Percentiles rank a stretch among this genome's conserved stretches.
These are phyloP conservation scores for Holacanthella duospinosa DNA, from an alignment of 2,888 invertebrate species.

Conservation along the genomic window DNA sequence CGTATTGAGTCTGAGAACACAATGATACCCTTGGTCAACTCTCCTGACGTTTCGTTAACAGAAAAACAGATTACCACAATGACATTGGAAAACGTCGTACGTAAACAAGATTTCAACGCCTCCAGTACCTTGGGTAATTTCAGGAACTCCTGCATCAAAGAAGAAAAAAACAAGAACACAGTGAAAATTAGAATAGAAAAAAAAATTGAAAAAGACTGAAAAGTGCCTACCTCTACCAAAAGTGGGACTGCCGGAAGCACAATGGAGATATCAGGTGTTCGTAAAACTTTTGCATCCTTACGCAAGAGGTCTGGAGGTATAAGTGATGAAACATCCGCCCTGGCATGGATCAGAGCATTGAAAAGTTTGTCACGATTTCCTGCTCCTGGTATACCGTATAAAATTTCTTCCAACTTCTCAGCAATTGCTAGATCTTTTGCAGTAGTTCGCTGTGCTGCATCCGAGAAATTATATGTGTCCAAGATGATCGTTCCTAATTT, in stretches of 20 bases:
- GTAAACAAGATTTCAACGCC: slow-evolving; percentile 28
- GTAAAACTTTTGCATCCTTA: slow-evolving; percentile 62
- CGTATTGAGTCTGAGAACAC: slow-evolving; percentile 36
- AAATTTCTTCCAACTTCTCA: slow-evolving; percentile 43
- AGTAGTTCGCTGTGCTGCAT: slow-evolving; percentile 56
- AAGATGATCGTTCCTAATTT: slow-evolving; percentile 64
- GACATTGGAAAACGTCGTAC: slow-evolving; percentile 29
- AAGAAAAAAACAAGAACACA: too few species aligned
- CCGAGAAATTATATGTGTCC: slow-evolving; percentile 68
- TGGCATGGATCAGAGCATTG: slow-evolving; percentile 51
- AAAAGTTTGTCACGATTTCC: slow-evolving; percentile 46
- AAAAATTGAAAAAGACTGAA: too few species aligned
- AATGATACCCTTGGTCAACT: slow-evolving; percentile 33
- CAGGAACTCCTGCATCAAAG: too few species aligned
- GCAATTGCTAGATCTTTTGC: slow-evolving; percentile 54
- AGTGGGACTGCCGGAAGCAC: slow-evolving; percentile 55
- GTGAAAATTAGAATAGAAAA: too few species aligned
- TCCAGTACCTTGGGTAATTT: slow-evolving; percentile 32
- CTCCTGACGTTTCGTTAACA: slow-evolving; percentile 21
- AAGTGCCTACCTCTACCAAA: slow-evolving; percentile 55
- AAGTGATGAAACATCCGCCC: slow-evolving; percentile 56
- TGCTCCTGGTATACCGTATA: slow-evolving; percentile 28
- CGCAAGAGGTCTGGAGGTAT: slow-evolving; percentile 56
- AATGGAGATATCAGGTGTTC: slow-evolving; percentile 45
- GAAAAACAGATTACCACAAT: slow-evolving; percentile 38